These are phyloP conservation scores for Tortrix viridana DNA, from an alignment of 2,888 invertebrate genomes.

Conservation along the genomic window DNA sequence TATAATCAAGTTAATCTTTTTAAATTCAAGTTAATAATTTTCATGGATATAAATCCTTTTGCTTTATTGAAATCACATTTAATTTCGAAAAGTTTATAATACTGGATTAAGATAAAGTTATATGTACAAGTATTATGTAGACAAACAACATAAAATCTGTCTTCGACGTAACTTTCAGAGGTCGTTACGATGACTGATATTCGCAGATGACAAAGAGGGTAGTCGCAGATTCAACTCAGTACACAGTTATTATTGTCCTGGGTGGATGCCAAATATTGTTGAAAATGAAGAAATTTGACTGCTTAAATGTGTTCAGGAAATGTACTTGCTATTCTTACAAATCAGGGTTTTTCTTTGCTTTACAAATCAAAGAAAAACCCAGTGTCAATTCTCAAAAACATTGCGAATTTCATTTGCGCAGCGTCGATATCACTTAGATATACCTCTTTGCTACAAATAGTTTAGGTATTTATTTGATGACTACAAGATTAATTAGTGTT, in stretches of 20 bases:
- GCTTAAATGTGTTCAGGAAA: slow-evolving; percentile 8
- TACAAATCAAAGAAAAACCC: no score
- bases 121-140: background rate
- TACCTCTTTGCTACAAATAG: background rate
- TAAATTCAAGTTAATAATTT: no score
- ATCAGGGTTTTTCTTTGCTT: background rate
- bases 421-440: background rate
- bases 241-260: slow-evolving; percentile 21
- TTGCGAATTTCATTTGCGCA: no score
- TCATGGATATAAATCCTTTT: no score
- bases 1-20: no score
- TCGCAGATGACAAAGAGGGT: slow-evolving; percentile 30
- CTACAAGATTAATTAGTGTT: background rate
- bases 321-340: background rate
- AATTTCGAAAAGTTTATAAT: background rate
- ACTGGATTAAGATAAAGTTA: background rate
- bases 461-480: background rate
- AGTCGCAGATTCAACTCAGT: slow-evolving; percentile 35
- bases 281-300: slow-evolving; percentile 28
- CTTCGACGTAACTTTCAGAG: slow-evolving; percentile 8
- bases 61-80: background rate
- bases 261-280: slow-evolving; percentile 15
- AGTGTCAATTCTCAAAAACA: no score
- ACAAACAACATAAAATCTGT: slow-evolving; percentile 3
- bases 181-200: slow-evolving; percentile 30